Conservation (phyloP, 35 echinoderm and acorn worm genomes). For the Apostichopus japonicus region DNA sequence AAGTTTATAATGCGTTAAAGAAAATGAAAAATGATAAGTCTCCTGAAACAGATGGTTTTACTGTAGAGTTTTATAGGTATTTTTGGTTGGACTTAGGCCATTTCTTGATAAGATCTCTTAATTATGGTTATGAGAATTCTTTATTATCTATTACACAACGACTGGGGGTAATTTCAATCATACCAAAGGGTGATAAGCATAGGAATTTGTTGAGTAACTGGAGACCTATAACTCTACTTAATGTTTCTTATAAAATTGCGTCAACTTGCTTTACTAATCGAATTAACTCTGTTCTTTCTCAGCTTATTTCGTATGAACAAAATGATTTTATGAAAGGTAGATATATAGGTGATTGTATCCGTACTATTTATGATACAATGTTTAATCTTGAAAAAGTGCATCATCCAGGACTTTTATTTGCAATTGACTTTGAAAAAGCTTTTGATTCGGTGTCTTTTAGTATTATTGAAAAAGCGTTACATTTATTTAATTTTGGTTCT, state of each 20-base stretch:
- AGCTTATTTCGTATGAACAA: conserved; percentile 13
- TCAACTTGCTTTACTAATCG: neutral
- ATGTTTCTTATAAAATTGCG: conserved; percentile 9
- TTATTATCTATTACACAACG: neutral
- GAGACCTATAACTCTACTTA: conserved; percentile 18
- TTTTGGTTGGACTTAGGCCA: too few species aligned
- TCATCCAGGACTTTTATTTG: neutral
- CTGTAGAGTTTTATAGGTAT: too few species aligned
- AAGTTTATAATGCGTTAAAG: too few species aligned
- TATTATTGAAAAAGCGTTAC: neutral
- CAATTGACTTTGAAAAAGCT: neutral
- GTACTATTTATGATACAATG: neutral
- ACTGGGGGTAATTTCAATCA: neutral
- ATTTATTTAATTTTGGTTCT: conserved; percentile 6
- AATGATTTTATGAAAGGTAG: neutral
- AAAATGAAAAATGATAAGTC: too few species aligned
- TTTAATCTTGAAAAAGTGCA: neutral
- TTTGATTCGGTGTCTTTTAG: neutral
- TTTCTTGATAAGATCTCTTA: too few species aligned
- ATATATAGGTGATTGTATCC: conserved; percentile 6
- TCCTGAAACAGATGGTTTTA: too few species aligned
- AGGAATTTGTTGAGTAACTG: conserved; percentile 6
- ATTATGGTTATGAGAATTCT: neutral
- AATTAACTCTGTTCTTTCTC: too few species aligned
- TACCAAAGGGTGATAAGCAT: neutral